phyloP scores from a whole-genome alignment of 1,140 invertebrate genomes.

The Drosophila persimilis region DNA sequence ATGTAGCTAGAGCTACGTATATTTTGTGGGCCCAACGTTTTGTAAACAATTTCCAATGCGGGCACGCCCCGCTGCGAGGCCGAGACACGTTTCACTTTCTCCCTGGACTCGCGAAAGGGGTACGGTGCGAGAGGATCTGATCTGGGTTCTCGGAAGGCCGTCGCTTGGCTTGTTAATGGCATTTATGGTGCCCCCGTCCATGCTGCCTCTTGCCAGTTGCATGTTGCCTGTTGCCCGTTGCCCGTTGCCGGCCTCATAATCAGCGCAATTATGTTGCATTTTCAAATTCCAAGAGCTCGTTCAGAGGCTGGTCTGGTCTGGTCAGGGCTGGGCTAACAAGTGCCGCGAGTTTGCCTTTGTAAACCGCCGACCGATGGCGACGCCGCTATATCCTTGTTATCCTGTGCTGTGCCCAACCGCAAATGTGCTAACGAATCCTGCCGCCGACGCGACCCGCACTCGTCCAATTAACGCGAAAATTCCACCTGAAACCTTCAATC shows the following conservation, averaged over 20 bases:
- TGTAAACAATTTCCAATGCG: conserved; percentile 35
- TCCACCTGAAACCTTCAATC: conserved; percentile 17
- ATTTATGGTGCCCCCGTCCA: conserved; percentile 48
- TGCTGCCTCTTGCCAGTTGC: neutral
- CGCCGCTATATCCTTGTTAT: conserved; percentile 61
- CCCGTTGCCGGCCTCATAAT: conserved; percentile 49
- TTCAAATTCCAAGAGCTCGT: conserved; percentile 64
- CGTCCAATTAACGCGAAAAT: conserved; percentile 74
- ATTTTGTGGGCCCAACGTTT: conserved; percentile 16
- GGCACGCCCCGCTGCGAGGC: conserved; percentile 36
- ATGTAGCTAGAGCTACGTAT: neutral
- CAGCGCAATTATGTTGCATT: conserved; percentile 81
- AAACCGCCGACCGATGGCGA: conserved; percentile 39
- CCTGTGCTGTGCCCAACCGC: conserved; percentile 57
- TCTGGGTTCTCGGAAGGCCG: conserved; percentile 60
- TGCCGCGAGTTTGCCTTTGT: conserved; percentile 57
- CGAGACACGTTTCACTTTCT: conserved; percentile 53
- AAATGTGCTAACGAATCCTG: conserved; percentile 76
- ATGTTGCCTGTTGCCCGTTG: neutral
- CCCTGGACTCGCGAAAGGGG: conserved; percentile 22
- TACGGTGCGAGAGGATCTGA: conserved; percentile 1
- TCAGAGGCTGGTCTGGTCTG: too few relatives aligned
- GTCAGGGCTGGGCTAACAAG: conserved; percentile 42
- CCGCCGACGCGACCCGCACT: conserved; percentile 58
- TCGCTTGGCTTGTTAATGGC: conserved; percentile 66